Conservation (phyloP, 2,797 vertebrate species). For the Sarcoramphus papa region DNA sequence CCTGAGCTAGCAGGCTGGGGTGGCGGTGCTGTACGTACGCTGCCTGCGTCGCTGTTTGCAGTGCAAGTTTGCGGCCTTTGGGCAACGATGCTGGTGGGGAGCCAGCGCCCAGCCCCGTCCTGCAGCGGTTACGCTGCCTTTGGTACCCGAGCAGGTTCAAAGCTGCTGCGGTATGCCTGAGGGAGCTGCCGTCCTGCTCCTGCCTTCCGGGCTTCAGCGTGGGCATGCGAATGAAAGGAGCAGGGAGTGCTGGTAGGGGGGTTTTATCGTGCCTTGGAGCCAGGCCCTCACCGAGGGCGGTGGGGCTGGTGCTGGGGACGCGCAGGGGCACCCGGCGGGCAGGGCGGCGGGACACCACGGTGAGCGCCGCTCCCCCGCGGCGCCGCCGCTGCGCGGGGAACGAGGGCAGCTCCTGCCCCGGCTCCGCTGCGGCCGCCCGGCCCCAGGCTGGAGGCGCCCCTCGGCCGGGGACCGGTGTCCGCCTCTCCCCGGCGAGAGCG, state of each 20-base stretch:
- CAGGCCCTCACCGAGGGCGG: not conserved
- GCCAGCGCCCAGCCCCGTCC: not conserved
- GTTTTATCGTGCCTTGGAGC: not conserved
- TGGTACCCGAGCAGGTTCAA: not conserved
- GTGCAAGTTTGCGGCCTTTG: not conserved
- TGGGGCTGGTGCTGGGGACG: not conserved
- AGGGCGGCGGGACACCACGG: not conserved
- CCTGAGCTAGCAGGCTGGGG: not conserved
- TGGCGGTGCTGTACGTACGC: not conserved
- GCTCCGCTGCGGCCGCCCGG: not conserved
- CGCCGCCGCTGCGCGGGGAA: not conserved
- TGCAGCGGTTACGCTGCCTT: not conserved
- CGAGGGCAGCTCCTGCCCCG: not conserved
- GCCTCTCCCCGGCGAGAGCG: not conserved
- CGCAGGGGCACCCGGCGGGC: not conserved
- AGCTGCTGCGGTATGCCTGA: not conserved
- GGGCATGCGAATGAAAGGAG: not conserved
- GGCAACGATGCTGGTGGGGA: not conserved
- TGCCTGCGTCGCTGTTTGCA: not conserved
- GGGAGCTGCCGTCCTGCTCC: not conserved
- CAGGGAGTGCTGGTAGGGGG: accelerated
- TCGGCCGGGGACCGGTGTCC: not conserved
- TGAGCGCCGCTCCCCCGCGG: not conserved
- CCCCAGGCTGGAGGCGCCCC: not conserved
- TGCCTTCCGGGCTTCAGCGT: not conserved